These are phyloP conservation scores for Melinaea menophilus DNA, from an alignment of 2,888 invertebrate genomes.

Conservation along the genomic window DNA sequence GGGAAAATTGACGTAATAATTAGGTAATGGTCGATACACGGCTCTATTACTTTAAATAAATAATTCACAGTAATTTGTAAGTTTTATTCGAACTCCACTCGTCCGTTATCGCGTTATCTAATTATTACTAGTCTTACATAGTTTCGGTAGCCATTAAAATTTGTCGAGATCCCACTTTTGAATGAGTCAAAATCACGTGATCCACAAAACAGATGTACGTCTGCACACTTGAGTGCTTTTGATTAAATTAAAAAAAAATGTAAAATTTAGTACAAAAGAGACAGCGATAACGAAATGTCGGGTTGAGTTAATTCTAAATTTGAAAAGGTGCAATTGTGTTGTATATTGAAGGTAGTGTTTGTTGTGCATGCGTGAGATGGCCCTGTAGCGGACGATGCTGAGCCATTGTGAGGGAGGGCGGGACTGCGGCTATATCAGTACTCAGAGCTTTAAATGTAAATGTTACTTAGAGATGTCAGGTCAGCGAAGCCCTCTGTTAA, in stretches of 20 bases:
- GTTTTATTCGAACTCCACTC: constrained; percentile 6
- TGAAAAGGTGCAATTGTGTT: constrained; percentile 4
- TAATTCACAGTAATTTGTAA: background rate
- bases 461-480: too few relatives aligned
- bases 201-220: constrained; percentile 30
- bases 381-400: constrained; percentile 28
- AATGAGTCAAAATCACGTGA: constrained; percentile 48
- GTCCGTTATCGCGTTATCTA: constrained; percentile 22
- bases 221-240: constrained; percentile 18
- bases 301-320: too few relatives aligned
- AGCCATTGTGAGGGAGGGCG: constrained; percentile 27
- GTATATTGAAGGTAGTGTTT: constrained; percentile 17
- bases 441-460: constrained; percentile 39
- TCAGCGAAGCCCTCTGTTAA: too few relatives aligned
- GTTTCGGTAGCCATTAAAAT: background rate
- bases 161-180: constrained; percentile 46
- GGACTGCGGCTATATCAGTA: constrained; percentile 34
- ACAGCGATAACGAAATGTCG: constrained; percentile 13
- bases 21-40: constrained; percentile 7
- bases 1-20: too few relatives aligned
- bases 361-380: constrained; percentile 14
- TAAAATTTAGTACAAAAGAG: too few relatives aligned
- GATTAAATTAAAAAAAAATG: background rate
- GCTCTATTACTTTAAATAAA: background rate
- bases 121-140: constrained; percentile 18